phyloP scores from a whole-genome alignment of 64 coral and sea anemone genomes.

The Cladopsammia gracilis region DNA sequence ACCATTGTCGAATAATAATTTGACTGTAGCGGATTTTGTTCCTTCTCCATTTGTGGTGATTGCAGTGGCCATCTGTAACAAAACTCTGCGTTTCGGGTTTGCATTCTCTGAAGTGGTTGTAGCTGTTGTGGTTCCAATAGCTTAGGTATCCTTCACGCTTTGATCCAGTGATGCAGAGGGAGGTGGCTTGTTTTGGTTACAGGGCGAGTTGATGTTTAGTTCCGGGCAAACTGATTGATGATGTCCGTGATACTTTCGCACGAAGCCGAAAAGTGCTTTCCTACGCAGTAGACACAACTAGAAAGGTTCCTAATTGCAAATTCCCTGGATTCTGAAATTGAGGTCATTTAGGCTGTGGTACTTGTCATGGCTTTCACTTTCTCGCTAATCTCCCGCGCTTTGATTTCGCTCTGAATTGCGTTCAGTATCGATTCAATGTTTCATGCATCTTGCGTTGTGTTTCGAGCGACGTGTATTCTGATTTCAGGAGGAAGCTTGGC shows the following conservation, averaged over 20 bases:
- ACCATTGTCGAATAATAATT: background rate
- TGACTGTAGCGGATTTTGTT: constrained; percentile 2
- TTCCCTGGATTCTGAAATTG: no score
- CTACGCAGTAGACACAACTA: background rate
- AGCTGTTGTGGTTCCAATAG: background rate
- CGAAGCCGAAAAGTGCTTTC: background rate
- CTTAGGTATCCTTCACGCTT: background rate
- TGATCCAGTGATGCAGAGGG: background rate
- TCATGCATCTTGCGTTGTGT: constrained; percentile 13
- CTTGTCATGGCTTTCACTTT: constrained; percentile 36
- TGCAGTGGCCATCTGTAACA: constrained; percentile 7
- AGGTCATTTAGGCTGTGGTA: background rate
- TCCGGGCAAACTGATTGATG: constrained; percentile 23
- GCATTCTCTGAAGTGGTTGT: background rate
- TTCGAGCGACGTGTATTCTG: constrained; percentile 39
- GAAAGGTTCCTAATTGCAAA: background rate
- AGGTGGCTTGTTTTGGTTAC: background rate
- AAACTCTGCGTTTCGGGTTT: background rate
- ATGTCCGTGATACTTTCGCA: background rate
- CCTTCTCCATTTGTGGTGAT: constrained; percentile 7
- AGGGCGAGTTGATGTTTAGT: background rate
- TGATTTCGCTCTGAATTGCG: constrained; percentile 46
- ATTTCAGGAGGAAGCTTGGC: constrained; percentile 38
- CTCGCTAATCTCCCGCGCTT: constrained; percentile 43
- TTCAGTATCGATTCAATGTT: constrained; percentile 19